A percentile compares a stretch with the other conserved stretches of the same genome.
Evolutionary conservation across 2,888 invertebrate genomes (phyloP).

Genomic region (Brachynemurus nebulosus): DNA sequence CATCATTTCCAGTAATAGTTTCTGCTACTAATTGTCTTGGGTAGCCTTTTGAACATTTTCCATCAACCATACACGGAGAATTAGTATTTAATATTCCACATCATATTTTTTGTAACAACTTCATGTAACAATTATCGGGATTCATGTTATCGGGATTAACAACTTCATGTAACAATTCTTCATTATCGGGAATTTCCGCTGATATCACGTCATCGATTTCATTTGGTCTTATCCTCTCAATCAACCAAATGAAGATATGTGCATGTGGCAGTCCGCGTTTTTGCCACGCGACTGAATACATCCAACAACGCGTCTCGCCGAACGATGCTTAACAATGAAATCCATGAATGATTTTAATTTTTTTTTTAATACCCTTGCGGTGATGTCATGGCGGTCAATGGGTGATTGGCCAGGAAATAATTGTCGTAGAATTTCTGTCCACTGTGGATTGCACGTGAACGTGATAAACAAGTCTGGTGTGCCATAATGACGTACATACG

Average conservation of each 20-base stretch:
- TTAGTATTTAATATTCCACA: conserved; percentile 25
- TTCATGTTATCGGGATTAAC: conserved; percentile 27
- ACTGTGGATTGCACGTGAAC: conserved; percentile 22
- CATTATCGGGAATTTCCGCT: conserved; percentile 20
- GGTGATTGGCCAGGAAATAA: conserved; percentile 13
- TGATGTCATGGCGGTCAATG: conserved; percentile 14
- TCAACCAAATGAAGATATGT: conserved; percentile 13
- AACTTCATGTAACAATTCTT: conserved; percentile 19
- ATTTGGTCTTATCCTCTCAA: conserved; percentile 11
- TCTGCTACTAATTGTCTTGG: conserved; percentile 10
- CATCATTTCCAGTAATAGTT: conserved; percentile 19
- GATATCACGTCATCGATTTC: background rate
- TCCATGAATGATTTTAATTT: conserved; percentile 12
- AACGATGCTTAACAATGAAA: conserved; percentile 13
- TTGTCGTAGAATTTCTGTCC: conserved; percentile 8
- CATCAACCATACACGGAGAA: conserved; percentile 29
- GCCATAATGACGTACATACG: conserved; percentile 25
- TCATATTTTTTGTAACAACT: conserved; percentile 27
- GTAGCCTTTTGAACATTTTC: conserved; percentile 23
- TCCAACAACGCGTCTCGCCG: conserved; percentile 12
- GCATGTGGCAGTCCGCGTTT: conserved; percentile 13
- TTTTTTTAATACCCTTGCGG: conserved; percentile 14
- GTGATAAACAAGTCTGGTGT: conserved; percentile 23
- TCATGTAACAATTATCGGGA: conserved; percentile 26
- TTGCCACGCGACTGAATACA: conserved; percentile 16